Evolutionary conservation across 64 coral and sea anemone species (phyloP).

Genomic region (Exaiptasia diaphana): DNA sequence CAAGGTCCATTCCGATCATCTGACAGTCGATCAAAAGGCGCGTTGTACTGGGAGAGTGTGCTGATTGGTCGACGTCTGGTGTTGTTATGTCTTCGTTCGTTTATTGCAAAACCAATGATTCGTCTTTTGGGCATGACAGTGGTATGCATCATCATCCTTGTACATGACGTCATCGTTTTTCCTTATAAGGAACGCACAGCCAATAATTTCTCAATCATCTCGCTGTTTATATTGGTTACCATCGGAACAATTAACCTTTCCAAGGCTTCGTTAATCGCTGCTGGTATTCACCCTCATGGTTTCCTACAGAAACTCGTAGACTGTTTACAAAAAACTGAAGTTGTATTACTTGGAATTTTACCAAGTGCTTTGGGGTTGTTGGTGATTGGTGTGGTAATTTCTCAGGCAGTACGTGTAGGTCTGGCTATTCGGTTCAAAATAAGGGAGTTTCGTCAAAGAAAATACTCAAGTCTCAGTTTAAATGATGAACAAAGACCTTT

Average conservation of each 20-base stretch:
- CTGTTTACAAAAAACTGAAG: conserved; percentile 18
- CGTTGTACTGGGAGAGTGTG: conserved; percentile 79
- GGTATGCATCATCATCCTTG: conserved; percentile 17
- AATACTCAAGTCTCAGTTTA: too few species aligned
- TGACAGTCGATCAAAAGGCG: conserved; percentile 2
- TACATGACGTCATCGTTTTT: conserved; percentile 33
- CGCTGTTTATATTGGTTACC: conserved; percentile 33
- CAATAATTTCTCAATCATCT: conserved; percentile 35
- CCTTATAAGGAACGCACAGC: conserved; percentile 29
- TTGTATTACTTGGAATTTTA: conserved; percentile 12
- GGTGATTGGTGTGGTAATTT: conserved; percentile 18
- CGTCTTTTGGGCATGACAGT: conserved; percentile 31
- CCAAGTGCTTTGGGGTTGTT: conserved; percentile 30
- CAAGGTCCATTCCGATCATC: conserved; percentile 47
- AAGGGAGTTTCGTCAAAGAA: too few species aligned
- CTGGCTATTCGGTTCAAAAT: too few species aligned
- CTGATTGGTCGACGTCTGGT: conserved; percentile 66
- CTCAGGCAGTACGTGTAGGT: conserved; percentile 55
- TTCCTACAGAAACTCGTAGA: conserved; percentile 9
- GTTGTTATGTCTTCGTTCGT: conserved; percentile 50
- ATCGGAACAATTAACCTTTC: conserved; percentile 52
- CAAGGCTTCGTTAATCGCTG: conserved; percentile 42
- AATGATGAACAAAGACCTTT: too few species aligned
- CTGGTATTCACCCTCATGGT: conserved; percentile 24
- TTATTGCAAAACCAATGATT: conserved; percentile 34